Base-by-base conservation (phyloP, 92 coral and sea anemone genomes). In the Parazoanthus swiftii region DNA sequence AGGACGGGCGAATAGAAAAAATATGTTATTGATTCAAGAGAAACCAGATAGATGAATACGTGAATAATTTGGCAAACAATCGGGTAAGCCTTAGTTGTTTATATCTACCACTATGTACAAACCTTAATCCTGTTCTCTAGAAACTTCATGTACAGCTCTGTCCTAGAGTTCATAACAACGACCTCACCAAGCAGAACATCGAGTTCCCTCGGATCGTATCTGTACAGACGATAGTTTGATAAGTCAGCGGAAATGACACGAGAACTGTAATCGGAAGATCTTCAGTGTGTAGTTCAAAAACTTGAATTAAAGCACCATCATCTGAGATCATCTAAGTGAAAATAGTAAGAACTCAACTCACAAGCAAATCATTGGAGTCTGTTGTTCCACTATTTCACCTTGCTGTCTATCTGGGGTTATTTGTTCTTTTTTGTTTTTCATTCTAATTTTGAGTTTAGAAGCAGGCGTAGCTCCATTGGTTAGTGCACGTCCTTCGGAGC, bases 131-230 rank as follows among this genome's bases (percentile, higher is more conserved):
- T 92, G 56, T 91, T 97, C 80, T 95, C 94, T 63, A 97, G 89
- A 71, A 95, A 97, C 66, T 89, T 90, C 71, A 93, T 89, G 81
- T 97, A 97, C 91, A 97, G 89, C 77, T 97, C 99, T 74, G 99
- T 96, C 77, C 99, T 94, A n/a, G 98, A 92, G 89, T 97, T 95
- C 99, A 97, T 97, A 65, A 97, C 93, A 6, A 95, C 99, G 43
- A 97, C 91, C 82, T 95, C 98, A 1, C 98, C 92, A 74, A 97
- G 88, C 5, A 97, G 88, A 29, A 93, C 94, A 90, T 97, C 99
- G 81, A 97, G 92, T 39, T 94, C 96, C 76, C 97, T 88, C 23
- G 99, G 99, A 86, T 97, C 99, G 88, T 95, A 95, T 85, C 99
- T 96, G 76, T 8, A 82, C 16, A 56, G 80, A 48, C n/a, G 25